Evolutionary conservation across 2,888 invertebrate genomes (phyloP).

Genomic region (Tetheella fluctuosa): DNA sequence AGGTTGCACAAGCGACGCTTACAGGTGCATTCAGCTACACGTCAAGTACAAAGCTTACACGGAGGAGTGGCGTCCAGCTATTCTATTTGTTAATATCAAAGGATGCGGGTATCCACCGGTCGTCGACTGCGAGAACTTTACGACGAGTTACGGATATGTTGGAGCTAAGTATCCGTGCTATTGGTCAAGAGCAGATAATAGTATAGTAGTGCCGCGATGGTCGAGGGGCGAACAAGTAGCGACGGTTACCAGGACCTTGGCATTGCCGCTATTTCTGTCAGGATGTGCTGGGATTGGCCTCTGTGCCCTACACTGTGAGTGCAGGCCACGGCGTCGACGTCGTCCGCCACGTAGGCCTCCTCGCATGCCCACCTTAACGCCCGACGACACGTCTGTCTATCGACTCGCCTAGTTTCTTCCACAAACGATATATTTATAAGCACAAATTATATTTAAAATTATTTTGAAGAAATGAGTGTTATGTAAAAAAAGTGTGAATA

Average conservation of each 20-base stretch:
- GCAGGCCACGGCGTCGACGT: constrained; percentile 88
- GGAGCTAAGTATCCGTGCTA: constrained; percentile 87
- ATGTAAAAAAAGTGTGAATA: constrained; percentile 51
- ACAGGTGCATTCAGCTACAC: constrained; percentile 87
- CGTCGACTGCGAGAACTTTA: constrained; percentile 90
- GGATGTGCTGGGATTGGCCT: constrained; percentile 93
- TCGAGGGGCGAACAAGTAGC: constrained; percentile 92
- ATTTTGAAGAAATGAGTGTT: constrained; percentile 43
- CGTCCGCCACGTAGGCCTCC: constrained; percentile 87
- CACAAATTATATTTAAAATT: constrained; percentile 25
- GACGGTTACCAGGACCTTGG: constrained; percentile 92
- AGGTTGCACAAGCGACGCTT: constrained; percentile 91
- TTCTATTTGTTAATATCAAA: constrained; percentile 91
- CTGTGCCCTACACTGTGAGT: constrained; percentile 95
- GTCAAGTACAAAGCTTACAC: constrained; percentile 84
- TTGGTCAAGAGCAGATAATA: constrained; percentile 91
- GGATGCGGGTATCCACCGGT: constrained; percentile 93
- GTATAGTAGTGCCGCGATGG: constrained; percentile 93
- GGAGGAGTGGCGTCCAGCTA: constrained; percentile 83
- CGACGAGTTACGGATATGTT: constrained; percentile 87
- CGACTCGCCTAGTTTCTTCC: constrained; percentile 60
- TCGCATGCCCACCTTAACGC: constrained; percentile 82
- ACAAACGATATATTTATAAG: constrained; percentile 31
- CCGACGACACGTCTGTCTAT: constrained; percentile 81
- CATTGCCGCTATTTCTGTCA: constrained; percentile 92